A percentile compares a stretch with the other conserved stretches of the same genome.
phyloP scores from a whole-genome alignment of 53 echinoderm and acorn worm genomes.

The Crossaster papposus region DNA sequence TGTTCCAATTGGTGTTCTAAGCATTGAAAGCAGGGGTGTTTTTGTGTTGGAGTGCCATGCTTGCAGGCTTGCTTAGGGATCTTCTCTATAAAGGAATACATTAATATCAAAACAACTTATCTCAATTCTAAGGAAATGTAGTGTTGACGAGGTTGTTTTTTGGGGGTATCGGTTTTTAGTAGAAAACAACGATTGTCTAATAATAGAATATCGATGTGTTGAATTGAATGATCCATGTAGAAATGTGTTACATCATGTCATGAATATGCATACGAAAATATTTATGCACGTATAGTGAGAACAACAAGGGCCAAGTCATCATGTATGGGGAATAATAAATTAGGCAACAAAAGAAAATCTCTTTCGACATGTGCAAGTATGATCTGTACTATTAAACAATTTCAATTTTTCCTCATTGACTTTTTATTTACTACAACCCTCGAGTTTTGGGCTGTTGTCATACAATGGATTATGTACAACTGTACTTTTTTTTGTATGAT shows the following conservation, averaged over 20 bases:
- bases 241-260: neutral
- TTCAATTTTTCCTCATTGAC: too few species aligned
- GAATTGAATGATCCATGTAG: neutral
- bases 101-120: too few species aligned
- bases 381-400: neutral
- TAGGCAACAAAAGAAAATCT: neutral
- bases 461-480: too few species aligned
- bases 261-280: neutral
- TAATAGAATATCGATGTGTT: neutral
- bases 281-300: neutral
- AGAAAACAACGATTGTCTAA: neutral
- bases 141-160: neutral
- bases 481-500: too few species aligned
- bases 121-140: too few species aligned
- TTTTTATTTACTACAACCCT: too few species aligned
- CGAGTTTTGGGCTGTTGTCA: too few species aligned
- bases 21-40: neutral
- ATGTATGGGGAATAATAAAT: neutral
- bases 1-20: neutral
- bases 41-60: neutral
- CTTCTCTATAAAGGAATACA: neutral
- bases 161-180: neutral
- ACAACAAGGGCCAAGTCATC: neutral
- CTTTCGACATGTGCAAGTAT: neutral
- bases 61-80: constrained; percentile 39